Evolutionary conservation across 1,140 invertebrate species (phyloP), one percentile per base, ranked within the genome.

Genomic region (Ceratosolen fusciceps): DNA sequence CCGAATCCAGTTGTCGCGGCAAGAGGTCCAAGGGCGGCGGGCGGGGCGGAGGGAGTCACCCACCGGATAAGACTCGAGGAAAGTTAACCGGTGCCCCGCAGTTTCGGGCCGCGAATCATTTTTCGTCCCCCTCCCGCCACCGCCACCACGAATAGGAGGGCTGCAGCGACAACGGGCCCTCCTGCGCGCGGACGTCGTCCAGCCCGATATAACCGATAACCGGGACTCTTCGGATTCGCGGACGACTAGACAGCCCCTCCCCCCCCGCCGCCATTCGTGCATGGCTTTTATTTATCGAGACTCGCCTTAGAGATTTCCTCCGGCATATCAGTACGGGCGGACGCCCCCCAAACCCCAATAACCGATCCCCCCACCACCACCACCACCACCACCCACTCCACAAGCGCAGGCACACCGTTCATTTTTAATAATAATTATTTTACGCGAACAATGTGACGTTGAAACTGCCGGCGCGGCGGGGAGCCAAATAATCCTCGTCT

Each of bases 381-480:
- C n/a, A n/a, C n/a, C n/a, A n/a, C n/a, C n/a, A n/a, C n/a, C n/a
- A n/a, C n/a, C n/a, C n/a, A n/a, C n/a, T n/a, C n/a, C n/a, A n/a
- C n/a, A n/a, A n/a, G n/a, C n/a, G n/a, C n/a, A n/a, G 31, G 14
- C n/a, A 65, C 37, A 37, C 14, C 34, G 34, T 65, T 65, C 16
- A 0, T 8, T 65, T 37, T 65, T 37, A 65, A 65, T 37, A 65
- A 65, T 37, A 65, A 65, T 65, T 65, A 65, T 65, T 65, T 37
- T 65, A 31, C 60, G 31, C 31, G 60, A 37, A 37, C 60, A 37
- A 65, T 65, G 31, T n/a, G 19, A 65, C 9, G 31, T 65, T n/a
- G n/a, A 37, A 65, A 37, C 60, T 65, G 0, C 49, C 37, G 16
- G n/a, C 31, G 19, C 34, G 34, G 31, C 19, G n/a, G 31, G 31